Evolutionary conservation across 2,797 vertebrate genomes (phyloP).

Genomic region (Echeneis naucrates): DNA sequence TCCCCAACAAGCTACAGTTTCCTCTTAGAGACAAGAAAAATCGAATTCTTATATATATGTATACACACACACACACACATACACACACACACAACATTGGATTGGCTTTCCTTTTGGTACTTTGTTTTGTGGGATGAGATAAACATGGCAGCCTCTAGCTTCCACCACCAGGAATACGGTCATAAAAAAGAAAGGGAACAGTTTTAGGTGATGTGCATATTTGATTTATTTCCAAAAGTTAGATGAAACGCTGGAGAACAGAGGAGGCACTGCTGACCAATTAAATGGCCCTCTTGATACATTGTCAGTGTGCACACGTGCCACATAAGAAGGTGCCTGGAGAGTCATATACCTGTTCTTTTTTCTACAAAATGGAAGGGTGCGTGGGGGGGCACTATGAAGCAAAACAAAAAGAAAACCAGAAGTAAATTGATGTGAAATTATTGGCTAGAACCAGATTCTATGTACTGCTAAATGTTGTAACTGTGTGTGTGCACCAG

Average conservation of each 20-base stretch:
- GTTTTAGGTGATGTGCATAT: not conserved
- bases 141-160: not conserved
- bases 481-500: constrained; percentile 7
- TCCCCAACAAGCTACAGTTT: not conserved
- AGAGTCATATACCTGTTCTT: too few species aligned
- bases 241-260: not conserved
- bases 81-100: too few species aligned
- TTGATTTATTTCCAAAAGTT: not conserved
- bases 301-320: too few species aligned
- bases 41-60: not conserved
- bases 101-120: too few species aligned
- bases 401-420: not conserved
- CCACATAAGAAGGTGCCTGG: too few species aligned
- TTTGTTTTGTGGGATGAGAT: not conserved
- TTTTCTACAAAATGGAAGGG: too few species aligned
- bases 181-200: too few species aligned
- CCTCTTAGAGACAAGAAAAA: not conserved
- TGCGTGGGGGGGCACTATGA: not conserved
- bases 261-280: not conserved
- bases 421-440: not conserved
- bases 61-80: too few species aligned
- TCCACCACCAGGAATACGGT: not conserved
- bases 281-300: too few species aligned
- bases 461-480: not conserved
- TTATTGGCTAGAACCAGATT: not conserved